Evolutionary conservation across 1,140 invertebrate genomes (phyloP).

Genomic region (Gryllus bimaculatus): DNA sequence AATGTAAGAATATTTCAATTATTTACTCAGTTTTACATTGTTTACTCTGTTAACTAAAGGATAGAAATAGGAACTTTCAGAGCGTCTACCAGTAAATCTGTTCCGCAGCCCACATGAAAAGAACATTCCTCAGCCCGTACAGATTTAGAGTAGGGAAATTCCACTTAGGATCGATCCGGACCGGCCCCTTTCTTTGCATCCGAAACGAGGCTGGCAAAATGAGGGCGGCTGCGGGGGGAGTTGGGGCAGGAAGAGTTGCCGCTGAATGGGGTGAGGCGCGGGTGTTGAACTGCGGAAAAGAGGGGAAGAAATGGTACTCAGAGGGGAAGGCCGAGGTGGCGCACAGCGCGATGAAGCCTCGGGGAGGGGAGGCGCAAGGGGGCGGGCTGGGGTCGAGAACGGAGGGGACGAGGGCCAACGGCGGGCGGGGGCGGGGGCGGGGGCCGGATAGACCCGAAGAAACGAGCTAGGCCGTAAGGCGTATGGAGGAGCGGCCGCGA

Average conservation of each 20-base stretch:
- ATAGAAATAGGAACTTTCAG: background rate
- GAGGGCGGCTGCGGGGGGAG: background rate
- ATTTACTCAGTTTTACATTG: too few relatives aligned
- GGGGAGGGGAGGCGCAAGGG: too few relatives aligned
- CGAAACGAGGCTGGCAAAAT: background rate
- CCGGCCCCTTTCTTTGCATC: background rate
- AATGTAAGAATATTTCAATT: too few relatives aligned
- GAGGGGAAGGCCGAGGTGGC: background rate
- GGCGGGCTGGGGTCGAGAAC: too few relatives aligned
- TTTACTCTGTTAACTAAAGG: background rate
- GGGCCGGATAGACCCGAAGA: too few relatives aligned
- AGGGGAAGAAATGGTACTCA: slow-evolving; percentile 3
- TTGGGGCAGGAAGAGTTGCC: background rate
- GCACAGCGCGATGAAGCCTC: too few relatives aligned
- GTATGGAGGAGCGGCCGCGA: too few relatives aligned
- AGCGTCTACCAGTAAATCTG: background rate
- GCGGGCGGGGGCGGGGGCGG: too few relatives aligned
- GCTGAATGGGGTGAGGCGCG: background rate
- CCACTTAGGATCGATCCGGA: background rate
- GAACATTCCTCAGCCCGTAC: background rate
- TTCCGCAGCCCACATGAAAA: background rate
- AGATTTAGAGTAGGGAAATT: background rate
- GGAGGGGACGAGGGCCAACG: too few relatives aligned
- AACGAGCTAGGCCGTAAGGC: too few relatives aligned
- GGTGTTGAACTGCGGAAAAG: background rate